phyloP scores from a whole-genome alignment of 1,140 invertebrate genomes.

The Drosophila busckii region DNA sequence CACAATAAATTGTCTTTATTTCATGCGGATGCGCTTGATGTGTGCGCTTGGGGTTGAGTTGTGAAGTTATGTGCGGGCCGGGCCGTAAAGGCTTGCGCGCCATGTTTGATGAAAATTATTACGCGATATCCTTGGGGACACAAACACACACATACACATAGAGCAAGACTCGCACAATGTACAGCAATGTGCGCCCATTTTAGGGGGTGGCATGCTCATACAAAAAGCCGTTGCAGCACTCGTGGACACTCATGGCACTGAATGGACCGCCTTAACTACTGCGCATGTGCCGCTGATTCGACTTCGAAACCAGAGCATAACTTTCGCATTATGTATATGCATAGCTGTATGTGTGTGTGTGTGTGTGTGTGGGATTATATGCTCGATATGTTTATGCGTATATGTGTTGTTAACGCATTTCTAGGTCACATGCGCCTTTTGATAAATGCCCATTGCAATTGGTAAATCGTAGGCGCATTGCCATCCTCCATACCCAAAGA shows the following conservation, averaged over 20 bases:
- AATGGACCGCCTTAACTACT: constrained; percentile 38
- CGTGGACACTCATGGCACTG: constrained; percentile 26
- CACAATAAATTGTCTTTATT: constrained; percentile 68
- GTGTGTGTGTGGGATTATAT: constrained; percentile 4
- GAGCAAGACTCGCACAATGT: constrained; percentile 32
- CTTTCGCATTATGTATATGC: constrained; percentile 8
- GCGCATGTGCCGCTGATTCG: constrained; percentile 42
- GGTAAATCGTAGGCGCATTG: constrained; percentile 1
- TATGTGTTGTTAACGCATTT: constrained; percentile 48
- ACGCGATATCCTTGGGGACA: constrained; percentile 64
- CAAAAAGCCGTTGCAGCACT: constrained; percentile 34
- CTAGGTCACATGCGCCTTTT: constrained; percentile 63
- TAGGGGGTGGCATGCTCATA: constrained; percentile 67
- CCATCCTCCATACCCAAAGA: no score
- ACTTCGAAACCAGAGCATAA: constrained; percentile 49
- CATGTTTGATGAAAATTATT: constrained; percentile 71
- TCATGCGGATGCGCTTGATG: constrained; percentile 51
- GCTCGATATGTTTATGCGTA: constrained; percentile 9
- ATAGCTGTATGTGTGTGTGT: constrained; percentile 5
- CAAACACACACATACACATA: constrained; percentile 1
- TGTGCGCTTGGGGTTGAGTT: not conserved
- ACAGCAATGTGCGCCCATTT: constrained; percentile 57
- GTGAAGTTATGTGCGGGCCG: constrained; percentile 16
- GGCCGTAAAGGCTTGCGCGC: constrained; percentile 42
- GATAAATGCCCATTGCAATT: constrained; percentile 28